These are phyloP conservation scores for Electrophaes corylata DNA, from an alignment of 2,888 invertebrate species.

Conservation along the genomic window DNA sequence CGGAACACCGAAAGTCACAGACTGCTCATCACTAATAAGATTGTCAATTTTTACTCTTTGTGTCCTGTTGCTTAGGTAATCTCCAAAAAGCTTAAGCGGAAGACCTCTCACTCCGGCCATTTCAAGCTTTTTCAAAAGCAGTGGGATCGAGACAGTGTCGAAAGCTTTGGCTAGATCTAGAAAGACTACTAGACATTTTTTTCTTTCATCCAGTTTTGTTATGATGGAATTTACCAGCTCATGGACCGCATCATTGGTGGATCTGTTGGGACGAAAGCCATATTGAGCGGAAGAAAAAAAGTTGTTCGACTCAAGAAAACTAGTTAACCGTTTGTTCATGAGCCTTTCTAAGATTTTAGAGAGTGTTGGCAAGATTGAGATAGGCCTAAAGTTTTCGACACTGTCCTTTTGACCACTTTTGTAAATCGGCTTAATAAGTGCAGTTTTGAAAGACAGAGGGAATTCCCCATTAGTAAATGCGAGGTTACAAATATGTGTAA, in stretches of 20 bases:
- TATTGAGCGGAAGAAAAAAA: neutral
- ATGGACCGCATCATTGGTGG: neutral
- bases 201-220: neutral
- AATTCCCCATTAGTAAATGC: too few species aligned
- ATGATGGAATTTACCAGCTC: neutral
- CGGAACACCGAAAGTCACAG: neutral
- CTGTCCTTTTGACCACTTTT: too few species aligned
- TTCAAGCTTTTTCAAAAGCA: neutral
- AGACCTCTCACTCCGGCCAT: neutral
- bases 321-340: neutral
- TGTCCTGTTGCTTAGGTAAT: neutral
- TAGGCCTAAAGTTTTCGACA: too few species aligned
- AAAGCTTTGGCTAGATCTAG: neutral
- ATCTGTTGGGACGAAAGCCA: neutral
- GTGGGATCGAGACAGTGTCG: too few species aligned
- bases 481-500: too few species aligned
- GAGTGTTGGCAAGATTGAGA: too few species aligned
- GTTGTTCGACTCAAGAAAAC: neutral
- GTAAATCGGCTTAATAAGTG: too few species aligned
- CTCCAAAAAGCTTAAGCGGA: neutral
- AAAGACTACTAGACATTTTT: neutral
- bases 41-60: constrained; percentile 2
- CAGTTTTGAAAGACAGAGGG: too few species aligned
- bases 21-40: neutral
- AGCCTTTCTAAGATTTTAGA: neutral